Percentiles rank a stretch among this genome's conserved stretches.
Conservation (phyloP, 2,113 vertebrate genomes). For the Cyphomyrus discorhynchus region DNA sequence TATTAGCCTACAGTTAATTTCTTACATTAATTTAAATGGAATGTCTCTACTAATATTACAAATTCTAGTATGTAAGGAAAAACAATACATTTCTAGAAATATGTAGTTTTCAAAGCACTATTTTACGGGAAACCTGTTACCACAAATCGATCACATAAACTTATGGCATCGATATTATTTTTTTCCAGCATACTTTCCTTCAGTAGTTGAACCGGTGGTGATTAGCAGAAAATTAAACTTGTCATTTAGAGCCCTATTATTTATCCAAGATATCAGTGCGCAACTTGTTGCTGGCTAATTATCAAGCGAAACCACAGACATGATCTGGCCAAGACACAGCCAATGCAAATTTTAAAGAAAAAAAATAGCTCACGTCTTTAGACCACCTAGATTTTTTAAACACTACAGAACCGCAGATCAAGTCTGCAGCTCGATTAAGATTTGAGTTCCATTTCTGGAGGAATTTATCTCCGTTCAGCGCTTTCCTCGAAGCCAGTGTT, state of each 20-base stretch:
- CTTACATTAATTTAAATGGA: background rate
- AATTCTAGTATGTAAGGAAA: background rate
- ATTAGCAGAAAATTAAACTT: background rate
- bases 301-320: background rate
- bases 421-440: background rate
- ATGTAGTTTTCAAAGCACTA: background rate
- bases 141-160: background rate
- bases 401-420: background rate
- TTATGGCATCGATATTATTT: background rate
- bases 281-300: background rate
- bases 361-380: constrained; percentile 14
- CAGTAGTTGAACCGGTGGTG: background rate
- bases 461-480: background rate
- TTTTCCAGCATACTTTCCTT: background rate
- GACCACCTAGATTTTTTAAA: background rate
- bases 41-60: background rate
- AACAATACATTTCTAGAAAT: background rate
- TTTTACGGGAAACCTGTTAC: background rate
- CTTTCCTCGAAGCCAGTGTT: background rate
- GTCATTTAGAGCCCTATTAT: background rate
- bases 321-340: background rate
- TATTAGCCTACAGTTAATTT: background rate
- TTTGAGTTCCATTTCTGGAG: background rate
- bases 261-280: background rate
- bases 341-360: background rate